Evolutionary conservation across 2,113 vertebrate species (phyloP), one percentile per base, ranked within the genome.

Genomic region (Eretmochelys imbricata): DNA sequence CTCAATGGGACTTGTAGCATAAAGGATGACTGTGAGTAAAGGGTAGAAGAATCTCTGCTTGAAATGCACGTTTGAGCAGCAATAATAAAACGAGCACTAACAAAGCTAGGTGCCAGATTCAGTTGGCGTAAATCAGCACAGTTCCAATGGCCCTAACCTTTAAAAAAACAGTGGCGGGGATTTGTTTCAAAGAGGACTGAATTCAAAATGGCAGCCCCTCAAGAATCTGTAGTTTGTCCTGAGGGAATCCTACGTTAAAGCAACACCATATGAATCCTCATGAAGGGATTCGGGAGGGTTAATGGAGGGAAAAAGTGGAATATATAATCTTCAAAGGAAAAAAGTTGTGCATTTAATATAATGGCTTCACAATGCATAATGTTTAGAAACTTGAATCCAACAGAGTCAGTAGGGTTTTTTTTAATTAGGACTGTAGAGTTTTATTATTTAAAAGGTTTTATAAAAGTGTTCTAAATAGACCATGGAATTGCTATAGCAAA

Each of bases 401-500:
- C 91, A 97, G 95, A 97, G 93, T 90, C 89, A 90, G 92, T 94
- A 93, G 92, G 48, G 42, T 89, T 90, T 93, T 91, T 93, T 96
- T 89, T 91, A 95, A 90, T 93, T 87, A 35, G 50, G 93, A 96
- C 95, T 93, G 94, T 95, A 97, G 97, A 96, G 88, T 97, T 98
- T 98, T 98, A 98, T 98, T 98, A 94, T 97, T 98, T 98, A 98
- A 98, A 98, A 98, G 97, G 97, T 98, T 98, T 98, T 98, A 97
- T 97, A 97, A 98, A 98, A 97, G 95, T 96, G 93, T 91, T 97
- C 97, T 98, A 98, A 98, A 98, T 98, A 98, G 98, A 98, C 97
- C 98, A 86, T 98, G 96, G 98, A 98, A 98, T 98, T 98, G 97
- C 91, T 91, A 91, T 95, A 97, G 96, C 93, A 95, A 96, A 91